Evolutionary conservation across 2,888 invertebrate species (phyloP), one percentile per base, ranked within the genome.

Genomic region (Brachypalpus laphriformis): DNA sequence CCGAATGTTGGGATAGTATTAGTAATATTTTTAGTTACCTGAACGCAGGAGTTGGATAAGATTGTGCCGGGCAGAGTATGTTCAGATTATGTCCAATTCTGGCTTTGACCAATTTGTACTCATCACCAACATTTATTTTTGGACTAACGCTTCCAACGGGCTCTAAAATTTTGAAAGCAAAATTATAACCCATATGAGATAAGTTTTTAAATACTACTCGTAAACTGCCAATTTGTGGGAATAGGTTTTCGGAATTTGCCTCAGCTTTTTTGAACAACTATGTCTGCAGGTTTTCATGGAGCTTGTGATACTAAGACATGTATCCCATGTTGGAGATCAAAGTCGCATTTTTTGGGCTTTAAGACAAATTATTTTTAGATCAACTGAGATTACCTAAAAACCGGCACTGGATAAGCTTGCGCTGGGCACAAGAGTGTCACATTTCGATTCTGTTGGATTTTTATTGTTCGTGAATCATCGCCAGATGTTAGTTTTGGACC

Each of bases 371-470:
- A 47, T 47, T 47, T 22, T 11, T 47, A 45, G 5, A 1, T 7
- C n/a, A 20, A 77, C n/a, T n/a, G n/a, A n/a, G n/a, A n/a, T 94
- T 95, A 95, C 95, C 95, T 95, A 93, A 93, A 95, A 90, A 93
- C 93, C 65, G 95, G 95, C 88, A 95, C 94, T 81, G 95, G 95
- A 93, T 93, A 95, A 87, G 94, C 95, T 92, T 95, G 94, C 22
- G 94, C 94, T 63, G 94, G 94, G 90, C 95, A 95, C 68, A 94
- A 92, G 76, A 95, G 89, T 78, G 94, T 94, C 87, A 95, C 93
- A 91, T 92, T 93, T 88, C 92, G 90, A 83, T 90, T 91, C 89
- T 91, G 90, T 88, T 92, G 90, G 82, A 89, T 87, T 75, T 87
- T 90, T 92, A 94, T 90, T 93, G 93, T 92, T 92, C 94, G 93